Conservation (phyloP, 2,888 invertebrate species). For the Amorpha juglandis region DNA sequence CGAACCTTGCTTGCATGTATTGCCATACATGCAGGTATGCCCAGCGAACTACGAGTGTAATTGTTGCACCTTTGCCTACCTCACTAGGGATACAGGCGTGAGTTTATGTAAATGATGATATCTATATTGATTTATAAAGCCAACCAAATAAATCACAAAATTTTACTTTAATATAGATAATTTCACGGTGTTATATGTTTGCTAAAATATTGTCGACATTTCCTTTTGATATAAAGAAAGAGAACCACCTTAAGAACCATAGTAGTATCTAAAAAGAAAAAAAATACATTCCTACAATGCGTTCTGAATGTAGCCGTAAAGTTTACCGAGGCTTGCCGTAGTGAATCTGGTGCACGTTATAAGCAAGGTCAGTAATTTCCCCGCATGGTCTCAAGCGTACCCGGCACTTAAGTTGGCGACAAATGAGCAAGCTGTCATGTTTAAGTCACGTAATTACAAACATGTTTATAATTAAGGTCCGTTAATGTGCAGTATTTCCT, state of each 20-base stretch:
- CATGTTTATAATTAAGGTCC: slow-evolving; percentile 19
- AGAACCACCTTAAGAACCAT: background rate
- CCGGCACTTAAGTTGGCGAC: slow-evolving; percentile 15
- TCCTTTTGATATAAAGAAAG: background rate
- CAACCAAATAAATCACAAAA: too few relatives aligned
- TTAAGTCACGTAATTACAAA: slow-evolving; percentile 19
- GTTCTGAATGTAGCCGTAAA: background rate
- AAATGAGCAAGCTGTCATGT: slow-evolving; percentile 21
- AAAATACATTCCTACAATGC: background rate
- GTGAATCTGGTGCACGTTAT: slow-evolving; percentile 7
- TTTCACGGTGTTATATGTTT: too few relatives aligned
- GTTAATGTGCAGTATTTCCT: slow-evolving; percentile 1
- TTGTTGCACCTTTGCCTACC: too few relatives aligned
- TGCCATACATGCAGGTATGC: too few relatives aligned
- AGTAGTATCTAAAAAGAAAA: background rate
- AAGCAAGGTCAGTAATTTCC: slow-evolving; percentile 16
- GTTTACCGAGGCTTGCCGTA: background rate
- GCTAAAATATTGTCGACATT: background rate
- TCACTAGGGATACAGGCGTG: too few relatives aligned
- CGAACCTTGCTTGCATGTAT: too few relatives aligned
- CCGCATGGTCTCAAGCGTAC: slow-evolving; percentile 19
- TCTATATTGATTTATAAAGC: too few relatives aligned
- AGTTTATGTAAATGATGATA: too few relatives aligned
- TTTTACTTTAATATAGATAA: too few relatives aligned
- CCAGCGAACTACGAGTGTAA: too few relatives aligned